phyloP scores from a whole-genome alignment of 1,140 invertebrate species.

The Melipona quadrifasciata region DNA sequence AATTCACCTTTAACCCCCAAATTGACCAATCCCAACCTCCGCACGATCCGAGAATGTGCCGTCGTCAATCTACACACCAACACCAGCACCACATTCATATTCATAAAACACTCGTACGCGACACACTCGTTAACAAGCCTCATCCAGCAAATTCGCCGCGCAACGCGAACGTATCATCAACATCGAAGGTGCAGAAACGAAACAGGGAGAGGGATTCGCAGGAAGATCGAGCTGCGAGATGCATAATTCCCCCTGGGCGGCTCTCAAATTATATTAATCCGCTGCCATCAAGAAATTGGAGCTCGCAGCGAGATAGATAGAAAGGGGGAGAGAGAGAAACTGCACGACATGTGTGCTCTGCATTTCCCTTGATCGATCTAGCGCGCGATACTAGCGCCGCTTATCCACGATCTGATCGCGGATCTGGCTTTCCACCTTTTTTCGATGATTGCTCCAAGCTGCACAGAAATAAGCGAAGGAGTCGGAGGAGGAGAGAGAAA shows the following conservation, averaged over 20 bases:
- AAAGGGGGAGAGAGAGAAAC: background rate
- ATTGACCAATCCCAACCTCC: background rate
- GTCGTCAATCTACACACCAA: background rate
- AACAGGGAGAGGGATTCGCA: background rate
- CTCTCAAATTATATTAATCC: conserved; percentile 68
- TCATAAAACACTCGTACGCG: background rate
- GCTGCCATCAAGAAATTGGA: conserved; percentile 66
- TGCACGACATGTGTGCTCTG: background rate
- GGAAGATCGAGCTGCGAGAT: conserved; percentile 54
- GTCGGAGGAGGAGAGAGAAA: background rate
- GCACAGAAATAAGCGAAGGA: too few species aligned
- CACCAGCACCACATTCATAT: background rate
- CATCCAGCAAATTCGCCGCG: background rate
- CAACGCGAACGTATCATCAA: background rate
- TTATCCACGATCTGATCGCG: conserved; percentile 28
- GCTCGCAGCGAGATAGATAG: conserved; percentile 5
- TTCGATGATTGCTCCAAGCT: background rate
- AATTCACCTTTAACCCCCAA: background rate
- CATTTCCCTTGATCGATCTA: conserved; percentile 42
- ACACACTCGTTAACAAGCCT: background rate
- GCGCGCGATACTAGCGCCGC: conserved; percentile 25
- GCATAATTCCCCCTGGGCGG: conserved; percentile 58
- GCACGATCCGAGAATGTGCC: background rate
- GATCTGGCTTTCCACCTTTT: background rate
- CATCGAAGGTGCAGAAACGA: background rate